Base-by-base conservation (phyloP, 2,113 vertebrate genomes). In the Grus americana region DNA sequence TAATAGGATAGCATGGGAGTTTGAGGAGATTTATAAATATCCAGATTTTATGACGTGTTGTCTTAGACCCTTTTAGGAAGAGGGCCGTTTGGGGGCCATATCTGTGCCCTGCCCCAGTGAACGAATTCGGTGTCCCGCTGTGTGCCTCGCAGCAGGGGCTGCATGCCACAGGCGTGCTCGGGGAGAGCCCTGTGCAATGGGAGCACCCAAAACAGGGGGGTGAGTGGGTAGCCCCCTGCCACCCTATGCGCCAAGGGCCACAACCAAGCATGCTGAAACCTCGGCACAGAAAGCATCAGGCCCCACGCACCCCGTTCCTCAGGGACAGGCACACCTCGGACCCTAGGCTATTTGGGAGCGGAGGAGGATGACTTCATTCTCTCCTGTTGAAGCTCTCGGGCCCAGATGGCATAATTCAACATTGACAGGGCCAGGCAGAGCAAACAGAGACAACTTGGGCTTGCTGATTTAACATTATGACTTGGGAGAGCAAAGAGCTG, bases 121-220 rank as follows among this genome's bases (percentile, higher is more conserved):
- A 74, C 0, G 1, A 40, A 72, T 61, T 36, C 5, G 1, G 8
- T 30, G 5, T 54, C 73, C 50, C 0, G 0, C 73, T 78, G 32
- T 13, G 23, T 72, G 68, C 42, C 52, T 83, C 2, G 1, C 34
- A 61, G 75, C 32, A 61, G 61, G n/a, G 8, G 8, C 20, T 15
- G 26, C 4, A 8, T 50, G 34, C 36, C 21, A 11, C 15, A 17
- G 72, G 36, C 3, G 0, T 20, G 72, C 54, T 78, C 14, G 6
- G 24, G 65, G 46, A 52, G 7, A 70, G 34, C 17, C 2, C 30
- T 57, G 36, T 54, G 32, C 59, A 55, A 68, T 36, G 49, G 14
- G 36, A 79, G 13, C 49, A 27, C 2, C 1, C 0, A 46, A 15
- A 68, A 2, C 18, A 15, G 18, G 0, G 3, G 29, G 14, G n/a